Percentiles rank a stretch among this genome's conserved stretches.
Conservation (phyloP, 2,888 invertebrate species). For the Epinotia demarniana region DNA sequence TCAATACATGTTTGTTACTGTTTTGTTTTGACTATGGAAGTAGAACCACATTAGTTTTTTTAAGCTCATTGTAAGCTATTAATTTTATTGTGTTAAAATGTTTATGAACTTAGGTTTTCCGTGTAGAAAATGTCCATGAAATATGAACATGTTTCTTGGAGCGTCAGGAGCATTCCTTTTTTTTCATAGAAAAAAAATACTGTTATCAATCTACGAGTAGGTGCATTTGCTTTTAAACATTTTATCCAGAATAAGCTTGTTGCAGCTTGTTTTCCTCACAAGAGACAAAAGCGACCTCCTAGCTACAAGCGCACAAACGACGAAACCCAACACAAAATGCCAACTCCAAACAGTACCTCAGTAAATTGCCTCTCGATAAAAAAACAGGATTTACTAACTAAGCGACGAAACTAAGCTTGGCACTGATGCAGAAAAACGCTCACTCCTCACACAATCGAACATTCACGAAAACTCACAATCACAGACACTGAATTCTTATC, state of each 20-base stretch:
- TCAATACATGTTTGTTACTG: neutral
- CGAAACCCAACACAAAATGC: constrained; percentile 79
- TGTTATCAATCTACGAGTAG: constrained; percentile 17
- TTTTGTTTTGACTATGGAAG: neutral
- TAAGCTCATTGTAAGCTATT: constrained; percentile 1
- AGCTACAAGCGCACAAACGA: constrained; percentile 64
- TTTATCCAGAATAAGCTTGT: constrained; percentile 15
- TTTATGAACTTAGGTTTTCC: neutral
- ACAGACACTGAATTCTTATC: constrained; percentile 36
- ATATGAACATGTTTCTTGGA: neutral
- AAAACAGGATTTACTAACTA: constrained; percentile 59
- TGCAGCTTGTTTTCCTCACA: constrained; percentile 65
- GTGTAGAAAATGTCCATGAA: neutral
- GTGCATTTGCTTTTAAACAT: constrained; percentile 26
- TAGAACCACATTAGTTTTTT: neutral
- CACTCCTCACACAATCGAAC: constrained; percentile 53
- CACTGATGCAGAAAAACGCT: constrained; percentile 37
- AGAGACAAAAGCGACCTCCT: constrained; percentile 68
- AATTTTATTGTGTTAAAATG: neutral
- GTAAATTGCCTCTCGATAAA: constrained; percentile 50
- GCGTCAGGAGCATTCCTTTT: neutral
- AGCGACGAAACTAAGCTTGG: constrained; percentile 70
- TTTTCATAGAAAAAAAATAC: neutral
- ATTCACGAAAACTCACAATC: constrained; percentile 64
- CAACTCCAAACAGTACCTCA: constrained; percentile 71